Evolutionary conservation across 1,140 invertebrate species (phyloP).

Genomic region (Formica selysi): DNA sequence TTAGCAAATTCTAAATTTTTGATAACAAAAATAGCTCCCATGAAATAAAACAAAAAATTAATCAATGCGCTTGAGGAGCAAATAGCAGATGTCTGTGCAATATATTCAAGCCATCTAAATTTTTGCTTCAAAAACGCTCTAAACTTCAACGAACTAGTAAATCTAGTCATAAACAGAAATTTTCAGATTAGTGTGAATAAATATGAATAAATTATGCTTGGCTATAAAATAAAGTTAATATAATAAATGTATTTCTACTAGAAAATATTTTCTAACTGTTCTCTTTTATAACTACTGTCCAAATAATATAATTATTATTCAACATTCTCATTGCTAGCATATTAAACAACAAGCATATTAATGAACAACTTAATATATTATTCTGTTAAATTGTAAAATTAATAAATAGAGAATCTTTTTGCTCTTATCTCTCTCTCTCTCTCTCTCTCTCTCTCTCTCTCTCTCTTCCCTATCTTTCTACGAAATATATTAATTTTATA

Average conservation of each 20-base stretch:
- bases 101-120: too few species aligned
- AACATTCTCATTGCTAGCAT: background rate
- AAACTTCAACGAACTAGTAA: background rate
- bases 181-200: background rate
- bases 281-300: background rate
- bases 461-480: too few species aligned
- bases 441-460: too few species aligned
- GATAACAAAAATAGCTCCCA: too few species aligned
- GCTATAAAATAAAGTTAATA: background rate
- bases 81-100: too few species aligned
- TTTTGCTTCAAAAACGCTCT: background rate
- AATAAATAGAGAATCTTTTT: constrained; percentile 16
- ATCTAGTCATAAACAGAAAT: constrained; percentile 4
- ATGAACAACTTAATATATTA: too few species aligned
- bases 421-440: too few species aligned
- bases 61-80: too few species aligned
- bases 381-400: background rate
- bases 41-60: too few species aligned
- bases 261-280: background rate
- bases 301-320: background rate
- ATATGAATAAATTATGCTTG: background rate
- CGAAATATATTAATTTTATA: background rate
- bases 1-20: too few species aligned
- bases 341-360: background rate
- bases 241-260: constrained; percentile 1